Evolutionary conservation across 1,140 invertebrate genomes (phyloP).

Genomic region (Drosophila murphyi): DNA sequence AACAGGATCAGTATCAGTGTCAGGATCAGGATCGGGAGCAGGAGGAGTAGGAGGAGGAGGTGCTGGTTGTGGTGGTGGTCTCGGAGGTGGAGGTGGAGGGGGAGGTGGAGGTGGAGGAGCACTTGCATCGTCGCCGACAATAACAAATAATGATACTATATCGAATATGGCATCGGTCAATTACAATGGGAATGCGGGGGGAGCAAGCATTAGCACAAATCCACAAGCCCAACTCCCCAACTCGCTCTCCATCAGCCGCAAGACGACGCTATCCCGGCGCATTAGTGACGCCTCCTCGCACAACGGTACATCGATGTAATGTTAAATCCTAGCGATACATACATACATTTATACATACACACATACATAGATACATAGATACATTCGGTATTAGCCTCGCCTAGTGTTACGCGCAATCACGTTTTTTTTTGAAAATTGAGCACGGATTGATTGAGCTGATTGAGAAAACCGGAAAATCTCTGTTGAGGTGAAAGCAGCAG

Average conservation of each 20-base stretch:
- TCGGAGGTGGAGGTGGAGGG: neutral
- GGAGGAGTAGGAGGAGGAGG: no score
- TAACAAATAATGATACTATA: constrained; percentile 88
- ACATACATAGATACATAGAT: no score
- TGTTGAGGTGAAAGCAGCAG: neutral
- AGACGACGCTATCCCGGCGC: constrained; percentile 86
- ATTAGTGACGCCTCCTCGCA: constrained; percentile 87
- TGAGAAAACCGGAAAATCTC: neutral
- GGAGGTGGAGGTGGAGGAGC: constrained; percentile 31
- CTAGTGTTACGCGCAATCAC: constrained; percentile 32
- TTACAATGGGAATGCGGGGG: constrained; percentile 38
- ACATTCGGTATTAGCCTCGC: constrained; percentile 8
- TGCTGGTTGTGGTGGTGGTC: no score
- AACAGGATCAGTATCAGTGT: no score
- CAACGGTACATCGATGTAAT: constrained; percentile 77
- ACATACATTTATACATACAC: neutral
- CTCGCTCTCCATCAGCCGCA: constrained; percentile 84
- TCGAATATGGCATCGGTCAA: constrained; percentile 89
- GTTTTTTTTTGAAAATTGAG: constrained; percentile 58
- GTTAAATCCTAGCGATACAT: neutral
- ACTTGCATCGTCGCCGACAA: constrained; percentile 90
- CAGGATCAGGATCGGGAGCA: no score
- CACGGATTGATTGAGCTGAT: constrained; percentile 21
- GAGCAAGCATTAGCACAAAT: constrained; percentile 39
- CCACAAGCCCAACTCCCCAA: constrained; percentile 56